phyloP scores from a whole-genome alignment of 2,113 vertebrate species.

The Myrmecobius fasciatus region DNA sequence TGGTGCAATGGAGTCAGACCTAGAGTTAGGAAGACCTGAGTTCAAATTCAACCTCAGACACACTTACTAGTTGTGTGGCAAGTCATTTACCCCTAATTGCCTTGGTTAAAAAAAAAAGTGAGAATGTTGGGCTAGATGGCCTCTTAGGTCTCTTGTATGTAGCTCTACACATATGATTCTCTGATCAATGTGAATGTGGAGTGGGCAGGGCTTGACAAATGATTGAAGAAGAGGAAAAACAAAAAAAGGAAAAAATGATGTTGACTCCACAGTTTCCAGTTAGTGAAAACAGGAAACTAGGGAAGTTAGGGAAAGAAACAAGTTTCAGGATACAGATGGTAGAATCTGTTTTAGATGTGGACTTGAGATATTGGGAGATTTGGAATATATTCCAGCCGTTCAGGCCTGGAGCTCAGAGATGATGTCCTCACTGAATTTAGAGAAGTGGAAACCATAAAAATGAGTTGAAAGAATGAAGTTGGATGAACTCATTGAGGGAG shows the following conservation, averaged over 20 bases:
- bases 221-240: not conserved
- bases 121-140: not conserved
- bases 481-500: not conserved
- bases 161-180: not conserved
- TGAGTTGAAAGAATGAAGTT: not conserved
- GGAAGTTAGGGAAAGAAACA: not conserved
- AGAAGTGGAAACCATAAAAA: not conserved
- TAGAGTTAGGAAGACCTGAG: too few relatives aligned
- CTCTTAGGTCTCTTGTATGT: not conserved
- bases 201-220: not conserved
- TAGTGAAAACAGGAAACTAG: not conserved
- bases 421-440: not conserved
- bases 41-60: too few relatives aligned
- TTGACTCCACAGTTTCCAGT: not conserved
- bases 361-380: not conserved
- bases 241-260: not conserved
- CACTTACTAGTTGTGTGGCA: too few relatives aligned
- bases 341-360: not conserved
- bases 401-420: not conserved
- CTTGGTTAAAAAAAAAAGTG: not conserved
- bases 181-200: not conserved
- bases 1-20: too few relatives aligned
- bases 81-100: too few relatives aligned
- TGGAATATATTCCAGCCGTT: not conserved
- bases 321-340: not conserved